phyloP scores from a whole-genome alignment of 2,888 invertebrate species.

The Kryphioiulus occultus region DNA sequence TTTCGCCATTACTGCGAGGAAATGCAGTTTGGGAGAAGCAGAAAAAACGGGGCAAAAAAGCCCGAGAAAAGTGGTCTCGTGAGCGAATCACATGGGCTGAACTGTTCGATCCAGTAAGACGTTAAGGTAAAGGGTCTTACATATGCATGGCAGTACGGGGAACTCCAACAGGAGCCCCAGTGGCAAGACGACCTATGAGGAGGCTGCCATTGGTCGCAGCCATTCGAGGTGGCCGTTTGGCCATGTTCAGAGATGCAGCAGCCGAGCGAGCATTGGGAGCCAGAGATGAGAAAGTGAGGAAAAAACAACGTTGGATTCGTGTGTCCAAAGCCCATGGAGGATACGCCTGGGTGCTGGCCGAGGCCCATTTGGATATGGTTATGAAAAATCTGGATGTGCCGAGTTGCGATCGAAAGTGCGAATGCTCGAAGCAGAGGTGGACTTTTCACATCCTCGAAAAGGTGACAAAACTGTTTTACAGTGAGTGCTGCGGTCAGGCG shows the following conservation, averaged over 20 bases:
- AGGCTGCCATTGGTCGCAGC: constrained; percentile 37
- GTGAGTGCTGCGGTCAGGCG: background rate
- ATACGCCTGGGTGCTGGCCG: background rate
- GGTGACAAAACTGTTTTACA: constrained; percentile 1
- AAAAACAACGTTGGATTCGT: background rate
- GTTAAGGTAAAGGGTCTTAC: constrained; percentile 47
- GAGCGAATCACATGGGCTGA: constrained; percentile 28
- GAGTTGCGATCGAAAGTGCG: background rate
- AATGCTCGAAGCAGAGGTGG: background rate
- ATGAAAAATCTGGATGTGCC: background rate
- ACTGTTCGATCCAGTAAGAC: constrained; percentile 43
- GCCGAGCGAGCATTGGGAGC: background rate
- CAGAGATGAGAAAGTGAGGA: background rate
- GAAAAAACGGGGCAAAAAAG: background rate
- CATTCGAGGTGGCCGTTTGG: constrained; percentile 13
- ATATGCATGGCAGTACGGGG: constrained; percentile 50
- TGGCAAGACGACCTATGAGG: constrained; percentile 13
- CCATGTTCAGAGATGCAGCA: background rate
- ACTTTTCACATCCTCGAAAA: background rate
- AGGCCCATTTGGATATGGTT: background rate
- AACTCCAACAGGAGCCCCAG: constrained; percentile 36
- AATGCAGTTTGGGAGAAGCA: constrained; percentile 28
- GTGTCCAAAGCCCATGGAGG: background rate
- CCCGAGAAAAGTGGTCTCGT: background rate
- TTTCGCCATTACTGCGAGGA: constrained; percentile 1